Percentiles rank a stretch among this genome's conserved stretches.
phyloP scores from a whole-genome alignment of 2,888 invertebrate species.

The Eilema sororculum region DNA sequence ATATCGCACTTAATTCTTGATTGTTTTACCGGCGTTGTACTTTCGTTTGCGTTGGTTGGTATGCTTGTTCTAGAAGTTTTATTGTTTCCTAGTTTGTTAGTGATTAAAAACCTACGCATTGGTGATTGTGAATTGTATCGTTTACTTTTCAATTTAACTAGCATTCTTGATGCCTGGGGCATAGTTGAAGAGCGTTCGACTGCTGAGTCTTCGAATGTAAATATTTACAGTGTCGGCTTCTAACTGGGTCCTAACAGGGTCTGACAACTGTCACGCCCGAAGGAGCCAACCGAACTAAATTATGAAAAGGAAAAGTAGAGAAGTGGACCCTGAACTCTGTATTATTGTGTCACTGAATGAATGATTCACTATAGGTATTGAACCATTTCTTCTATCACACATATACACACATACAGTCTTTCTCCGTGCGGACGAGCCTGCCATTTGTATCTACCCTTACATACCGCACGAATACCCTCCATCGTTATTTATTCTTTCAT shows the following conservation, averaged over 20 bases:
- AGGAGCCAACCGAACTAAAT: too few relatives aligned
- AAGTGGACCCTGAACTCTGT: too few relatives aligned
- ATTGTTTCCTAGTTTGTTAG: slow-evolving; percentile 19
- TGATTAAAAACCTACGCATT: slow-evolving; percentile 23
- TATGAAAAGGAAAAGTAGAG: too few relatives aligned
- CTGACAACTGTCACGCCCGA: too few relatives aligned
- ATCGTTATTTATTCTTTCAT: neutral
- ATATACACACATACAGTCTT: neutral
- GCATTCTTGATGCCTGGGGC: too few relatives aligned
- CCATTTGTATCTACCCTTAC: neutral
- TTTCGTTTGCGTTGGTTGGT: slow-evolving; percentile 17
- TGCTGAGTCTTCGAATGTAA: too few relatives aligned
- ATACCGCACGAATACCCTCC: neutral
- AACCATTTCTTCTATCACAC: too few relatives aligned
- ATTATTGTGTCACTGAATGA: too few relatives aligned
- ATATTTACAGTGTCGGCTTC: too few relatives aligned
- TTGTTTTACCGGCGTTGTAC: slow-evolving; percentile 20
- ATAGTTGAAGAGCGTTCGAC: too few relatives aligned
- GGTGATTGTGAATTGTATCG: neutral
- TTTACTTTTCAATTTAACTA: neutral
- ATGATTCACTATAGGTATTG: too few relatives aligned
- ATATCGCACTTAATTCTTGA: slow-evolving; percentile 33
- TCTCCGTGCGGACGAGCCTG: neutral
- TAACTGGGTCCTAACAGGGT: too few relatives aligned
- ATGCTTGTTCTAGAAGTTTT: slow-evolving; percentile 15